These are phyloP conservation scores for Rhynchonema sp. DNA, from an alignment of 2,888 invertebrate genomes.

Conservation along the genomic window DNA sequence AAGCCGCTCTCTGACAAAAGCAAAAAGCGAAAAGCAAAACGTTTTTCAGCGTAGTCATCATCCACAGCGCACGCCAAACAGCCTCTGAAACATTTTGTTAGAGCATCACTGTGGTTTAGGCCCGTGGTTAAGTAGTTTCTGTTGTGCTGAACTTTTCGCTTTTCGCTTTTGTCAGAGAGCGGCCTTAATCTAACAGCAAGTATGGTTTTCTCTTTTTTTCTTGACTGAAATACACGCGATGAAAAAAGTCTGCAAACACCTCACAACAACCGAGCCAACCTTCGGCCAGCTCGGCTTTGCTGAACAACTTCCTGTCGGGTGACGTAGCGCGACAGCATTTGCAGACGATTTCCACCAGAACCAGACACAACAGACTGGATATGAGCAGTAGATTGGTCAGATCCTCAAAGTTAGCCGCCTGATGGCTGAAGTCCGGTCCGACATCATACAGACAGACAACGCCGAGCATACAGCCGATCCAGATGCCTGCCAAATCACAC, in stretches of 20 bases:
- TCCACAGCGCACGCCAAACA: too few species aligned
- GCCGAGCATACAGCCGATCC: constrained; percentile 27
- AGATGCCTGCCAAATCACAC: too few species aligned
- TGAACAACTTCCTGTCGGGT: background rate
- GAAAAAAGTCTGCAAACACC: constrained; percentile 14
- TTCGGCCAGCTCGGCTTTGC: background rate
- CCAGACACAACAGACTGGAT: constrained; percentile 19
- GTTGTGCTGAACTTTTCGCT: too few species aligned
- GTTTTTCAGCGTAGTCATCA: too few species aligned
- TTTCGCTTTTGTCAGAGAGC: too few species aligned
- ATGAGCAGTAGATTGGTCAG: constrained; percentile 26
- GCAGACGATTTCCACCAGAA: constrained; percentile 10
- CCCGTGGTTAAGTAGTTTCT: too few species aligned
- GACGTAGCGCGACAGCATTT: background rate
- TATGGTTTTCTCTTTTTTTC: too few species aligned
- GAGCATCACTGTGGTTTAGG: too few species aligned
- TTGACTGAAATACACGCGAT: constrained; percentile 10
- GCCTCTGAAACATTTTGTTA: too few species aligned
- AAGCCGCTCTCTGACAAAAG: too few species aligned
- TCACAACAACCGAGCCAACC: constrained; percentile 2
- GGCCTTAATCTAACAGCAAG: too few species aligned
- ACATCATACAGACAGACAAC: constrained; percentile 24
- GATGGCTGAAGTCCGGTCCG: constrained; percentile 9
- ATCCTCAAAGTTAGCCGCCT: constrained; percentile 15
- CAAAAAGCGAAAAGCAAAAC: too few species aligned